Percentiles rank a stretch among this genome's conserved stretches.
Conservation (phyloP, 1,140 invertebrate genomes). For the Drosophila carrolli region DNA sequence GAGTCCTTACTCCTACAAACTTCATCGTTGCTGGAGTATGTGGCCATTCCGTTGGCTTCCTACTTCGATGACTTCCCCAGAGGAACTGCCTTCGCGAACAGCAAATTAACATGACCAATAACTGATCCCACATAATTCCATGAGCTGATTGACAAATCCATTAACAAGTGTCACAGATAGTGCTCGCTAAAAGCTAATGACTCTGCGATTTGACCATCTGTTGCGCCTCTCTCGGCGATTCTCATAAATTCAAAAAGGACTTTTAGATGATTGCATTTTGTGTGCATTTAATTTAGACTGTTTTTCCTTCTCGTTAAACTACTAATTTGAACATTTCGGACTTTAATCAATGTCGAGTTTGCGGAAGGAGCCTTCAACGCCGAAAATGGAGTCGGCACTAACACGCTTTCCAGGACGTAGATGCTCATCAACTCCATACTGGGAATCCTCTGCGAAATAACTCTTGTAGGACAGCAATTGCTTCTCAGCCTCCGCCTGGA, state of each 20-base stretch:
- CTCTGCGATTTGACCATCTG: slow-evolving; percentile 25
- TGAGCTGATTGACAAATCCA: slow-evolving; percentile 70
- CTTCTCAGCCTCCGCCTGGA: slow-evolving; percentile 85
- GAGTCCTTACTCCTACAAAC: slow-evolving; percentile 8
- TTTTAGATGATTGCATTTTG: background rate
- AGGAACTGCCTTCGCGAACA: slow-evolving; percentile 36
- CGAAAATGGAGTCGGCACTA: slow-evolving; percentile 85
- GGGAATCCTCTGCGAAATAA: slow-evolving; percentile 85
- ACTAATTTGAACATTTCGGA: slow-evolving; percentile 16
- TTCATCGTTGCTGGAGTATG: slow-evolving; percentile 19
- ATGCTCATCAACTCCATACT: slow-evolving; percentile 86
- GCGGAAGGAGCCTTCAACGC: slow-evolving; percentile 87
- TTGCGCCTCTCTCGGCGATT: slow-evolving; percentile 13
- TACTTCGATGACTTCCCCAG: slow-evolving; percentile 4
- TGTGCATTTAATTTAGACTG: slow-evolving; percentile 24
- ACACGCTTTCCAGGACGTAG: slow-evolving; percentile 85
- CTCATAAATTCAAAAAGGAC: background rate
- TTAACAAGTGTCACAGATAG: slow-evolving; percentile 74
- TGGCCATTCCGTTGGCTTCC: slow-evolving; percentile 35
- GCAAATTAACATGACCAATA: slow-evolving; percentile 58
- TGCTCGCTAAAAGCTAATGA: slow-evolving; percentile 56
- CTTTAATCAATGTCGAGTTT: slow-evolving; percentile 77
- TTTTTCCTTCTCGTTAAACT: background rate
- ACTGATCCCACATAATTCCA: slow-evolving; percentile 58
- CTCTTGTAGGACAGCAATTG: slow-evolving; percentile 84